These are phyloP conservation scores for Harpalus rufipes DNA, from an alignment of 2,888 invertebrate species.

Conservation along the genomic window DNA sequence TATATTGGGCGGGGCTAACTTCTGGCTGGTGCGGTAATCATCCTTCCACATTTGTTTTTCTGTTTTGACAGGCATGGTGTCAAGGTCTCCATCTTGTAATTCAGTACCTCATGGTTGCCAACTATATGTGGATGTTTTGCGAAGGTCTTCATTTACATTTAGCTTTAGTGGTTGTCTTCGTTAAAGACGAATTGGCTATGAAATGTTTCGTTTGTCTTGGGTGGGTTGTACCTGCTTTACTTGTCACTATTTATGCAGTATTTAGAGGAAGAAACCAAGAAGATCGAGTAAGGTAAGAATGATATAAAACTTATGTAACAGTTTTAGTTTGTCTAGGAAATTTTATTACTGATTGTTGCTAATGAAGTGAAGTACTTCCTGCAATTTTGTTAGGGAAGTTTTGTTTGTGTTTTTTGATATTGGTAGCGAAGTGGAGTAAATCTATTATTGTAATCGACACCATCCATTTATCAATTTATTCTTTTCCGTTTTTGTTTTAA, in stretches of 20 bases:
- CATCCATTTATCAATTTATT: background rate
- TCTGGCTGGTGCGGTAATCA: no score
- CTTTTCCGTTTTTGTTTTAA: background rate
- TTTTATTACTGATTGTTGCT: no score
- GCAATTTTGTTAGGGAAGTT: no score
- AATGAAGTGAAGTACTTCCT: no score
- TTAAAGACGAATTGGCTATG: conserved; percentile 85
- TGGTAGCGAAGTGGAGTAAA: no score
- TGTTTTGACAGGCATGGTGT: conserved; percentile 82
- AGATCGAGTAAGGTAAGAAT: conserved; percentile 46
- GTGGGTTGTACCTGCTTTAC: conserved; percentile 82
- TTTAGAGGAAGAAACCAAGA: conserved; percentile 72
- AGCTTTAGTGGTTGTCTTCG: conserved; percentile 87
- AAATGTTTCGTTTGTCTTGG: conserved; percentile 84
- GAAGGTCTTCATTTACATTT: conserved; percentile 88
- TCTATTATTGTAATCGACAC: background rate
- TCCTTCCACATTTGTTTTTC: no score
- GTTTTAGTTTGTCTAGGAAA: no score
- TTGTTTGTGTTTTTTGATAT: no score
- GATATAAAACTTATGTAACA: no score
- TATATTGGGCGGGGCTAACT: no score
- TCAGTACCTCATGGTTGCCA: conserved; percentile 87
- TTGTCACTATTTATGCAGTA: conserved; percentile 77
- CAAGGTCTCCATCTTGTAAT: conserved; percentile 82
- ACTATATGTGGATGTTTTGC: conserved; percentile 93